These are phyloP conservation scores for Megalops cyprinoides DNA, from an alignment of 2,797 vertebrate genomes.

Conservation along the genomic window DNA sequence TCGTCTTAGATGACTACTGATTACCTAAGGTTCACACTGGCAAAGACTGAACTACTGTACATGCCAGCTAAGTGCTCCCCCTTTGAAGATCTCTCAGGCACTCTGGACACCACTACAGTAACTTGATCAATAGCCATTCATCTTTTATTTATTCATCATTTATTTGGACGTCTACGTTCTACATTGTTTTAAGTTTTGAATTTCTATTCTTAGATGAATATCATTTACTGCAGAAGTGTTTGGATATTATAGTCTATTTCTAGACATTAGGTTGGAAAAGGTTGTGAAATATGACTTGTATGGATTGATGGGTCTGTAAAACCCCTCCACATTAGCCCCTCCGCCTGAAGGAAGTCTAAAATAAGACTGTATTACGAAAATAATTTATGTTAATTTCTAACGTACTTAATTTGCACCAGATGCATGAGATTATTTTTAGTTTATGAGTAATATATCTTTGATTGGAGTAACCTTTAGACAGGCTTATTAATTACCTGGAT, in stretches of 20 bases:
- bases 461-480: background rate
- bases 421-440: slow-evolving; percentile 1
- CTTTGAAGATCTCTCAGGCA: no score
- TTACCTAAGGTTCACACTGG: no score
- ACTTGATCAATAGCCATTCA: background rate
- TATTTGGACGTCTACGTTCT: background rate
- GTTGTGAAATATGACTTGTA: slow-evolving; percentile 17
- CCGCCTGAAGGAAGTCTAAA: slow-evolving; percentile 8
- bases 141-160: no score
- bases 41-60: no score
- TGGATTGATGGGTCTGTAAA: slow-evolving; percentile 12
- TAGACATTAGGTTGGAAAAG: background rate
- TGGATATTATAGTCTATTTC: background rate
- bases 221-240: background rate
- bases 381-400: slow-evolving; percentile 10
- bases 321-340: background rate
- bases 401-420: background rate
- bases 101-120: no score
- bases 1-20: no score
- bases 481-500: slow-evolving; percentile 13
- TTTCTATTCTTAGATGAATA: slow-evolving; percentile 15
- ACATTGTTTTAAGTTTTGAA: no score
- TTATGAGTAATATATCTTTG: background rate
- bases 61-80: no score
- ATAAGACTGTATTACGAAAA: slow-evolving; percentile 20